Base-by-base conservation (phyloP, 2,888 invertebrate species). In the Uloborus plumipes region DNA sequence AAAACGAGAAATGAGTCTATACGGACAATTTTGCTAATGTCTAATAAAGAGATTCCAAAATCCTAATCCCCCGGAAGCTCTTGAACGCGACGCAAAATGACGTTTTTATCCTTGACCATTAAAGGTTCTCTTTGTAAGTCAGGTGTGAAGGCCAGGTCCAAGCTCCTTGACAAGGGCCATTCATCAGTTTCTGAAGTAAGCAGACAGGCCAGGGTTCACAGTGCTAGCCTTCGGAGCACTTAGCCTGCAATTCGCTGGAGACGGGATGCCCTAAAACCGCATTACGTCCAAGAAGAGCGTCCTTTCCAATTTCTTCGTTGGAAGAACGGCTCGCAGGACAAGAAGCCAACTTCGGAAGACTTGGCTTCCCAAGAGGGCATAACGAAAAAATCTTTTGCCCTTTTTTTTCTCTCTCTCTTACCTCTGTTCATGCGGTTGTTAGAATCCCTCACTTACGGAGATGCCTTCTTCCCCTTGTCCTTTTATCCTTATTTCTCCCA, bases 261-360 rank as follows among this genome's bases (percentile, higher is more conserved):
- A 81, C 80, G 64, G 64, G 64, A 71, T 71, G 62, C 77, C 70
- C 77, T 71, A 64, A 74, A 81, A 81, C 80, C 69, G 67, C 80
- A 81, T 81, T 74, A 81, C 69, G 64, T 74, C 69, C 62, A 70
- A 53, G 58, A 62, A 58, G 70, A 74, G 80, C 74, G 80, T 81
- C 80, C 74, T 70, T 50, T 75, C 80, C 80, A 81, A 81, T 81
- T 78, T 78, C 49, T 78, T 58, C 64, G 53, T 64, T 53, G 69
- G 62, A 62, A 62, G 69, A 69, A 76, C 75, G 55, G 76, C 69
- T 76, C 64, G 20, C 55, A 65, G 70, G 71, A 50, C 61, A 65
- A 61, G 76, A 64, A 62, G 62, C 76, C 69, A 76, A 76, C 77
- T 78, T 71, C 71, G 64, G 58, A 62, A 53, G 70, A 65, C 58